Evolutionary conservation across 2,888 invertebrate genomes (phyloP), one percentile per base, ranked within the genome.

Genomic region (Aromia moschata): DNA sequence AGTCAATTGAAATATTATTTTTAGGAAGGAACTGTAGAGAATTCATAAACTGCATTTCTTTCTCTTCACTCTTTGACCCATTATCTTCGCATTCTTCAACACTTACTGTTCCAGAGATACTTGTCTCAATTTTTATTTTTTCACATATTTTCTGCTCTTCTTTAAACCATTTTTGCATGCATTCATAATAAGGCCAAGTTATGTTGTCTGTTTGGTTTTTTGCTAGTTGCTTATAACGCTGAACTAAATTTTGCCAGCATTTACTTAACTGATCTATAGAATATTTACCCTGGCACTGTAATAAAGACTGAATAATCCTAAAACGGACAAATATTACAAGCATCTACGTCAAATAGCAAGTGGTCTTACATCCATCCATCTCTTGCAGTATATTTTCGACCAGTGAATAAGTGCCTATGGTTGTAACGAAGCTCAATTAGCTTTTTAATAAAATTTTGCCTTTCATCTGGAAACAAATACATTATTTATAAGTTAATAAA

Each of bases 171-270:
- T 66, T 69, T 56, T 72, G 68, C 69, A 73, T 70, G 25, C 62
- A 60, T 33, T 66, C 58, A 56, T 68, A 73, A 57, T 73, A 71
- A 7, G 69, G 67, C 73, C 73, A 73, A 9, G 69, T 64, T 25
- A 73, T 70, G 25, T 68, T 70, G 11, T 58, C 57, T 2, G 56
- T 44, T 38, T 68, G 70, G n/a, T 47, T 64, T 53, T 70, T 70
- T 5, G 64, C 41, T 16, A 72, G 31, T 40, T 58, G 66, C 18
- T 69, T 69, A 52, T 71, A 73, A 14, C 71, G 60, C 47, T 73
- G 73, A 0, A 71, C 65, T 12, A 73, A 62, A 58, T 73, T 73
- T 63, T 72, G 71, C 73, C 73, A 73, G 25, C 71, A 67, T 59
- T 73, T 73, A 44, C 70, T 71, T 11, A 73, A 62, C 46, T 72